Evolutionary conservation across 1,140 invertebrate species (phyloP), one percentile per base, ranked within the genome.

Genomic region (Solenopsis fugax): DNA sequence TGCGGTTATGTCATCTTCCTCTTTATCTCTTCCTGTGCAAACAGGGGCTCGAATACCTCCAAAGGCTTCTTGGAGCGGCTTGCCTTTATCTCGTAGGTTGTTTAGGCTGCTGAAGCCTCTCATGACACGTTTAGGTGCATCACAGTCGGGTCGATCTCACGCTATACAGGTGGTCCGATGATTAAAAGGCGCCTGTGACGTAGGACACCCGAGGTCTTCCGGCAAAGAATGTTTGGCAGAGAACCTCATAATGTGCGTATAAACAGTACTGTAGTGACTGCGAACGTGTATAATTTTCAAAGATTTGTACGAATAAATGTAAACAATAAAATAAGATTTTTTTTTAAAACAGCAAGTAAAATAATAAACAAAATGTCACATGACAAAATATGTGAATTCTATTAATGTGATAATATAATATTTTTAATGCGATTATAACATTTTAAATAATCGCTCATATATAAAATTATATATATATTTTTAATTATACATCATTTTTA

Each of bases 111-210:
- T 48, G 86, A 84, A 82, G 58, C 84, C 87, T 75, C 72, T 86
- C 45, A 54, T 85, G 86, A 88, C 81, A 90, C 62, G 75, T 90
- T 85, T 73, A 50, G 58, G 89, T 78, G 78, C 88, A 90, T 90
- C 87, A 86, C 5, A 45, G 58, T 81, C 87, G 50, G 52, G 24
- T 13, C 81, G 71, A 88, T 93, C 92, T 89, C 90, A 93, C 92
- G 90, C 88, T 75, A 29, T 41, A 89, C 91, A 93, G 92, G 91
- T 92, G 92, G 91, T 90, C 90, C 54, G 50, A 50, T 56, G 90
- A 87, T 88, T 62, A 91, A 48, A 60, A 90, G 87, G 76, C 84
- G 87, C 87, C 85, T 87, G 37, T 60, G 12, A 60, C 67, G 58
- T 6, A 60, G 13, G 41, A 72, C 52, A 4, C 24, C 18, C 2